phyloP scores from a whole-genome alignment of 2,797 vertebrate species.

The Cottoperca gobio region DNA sequence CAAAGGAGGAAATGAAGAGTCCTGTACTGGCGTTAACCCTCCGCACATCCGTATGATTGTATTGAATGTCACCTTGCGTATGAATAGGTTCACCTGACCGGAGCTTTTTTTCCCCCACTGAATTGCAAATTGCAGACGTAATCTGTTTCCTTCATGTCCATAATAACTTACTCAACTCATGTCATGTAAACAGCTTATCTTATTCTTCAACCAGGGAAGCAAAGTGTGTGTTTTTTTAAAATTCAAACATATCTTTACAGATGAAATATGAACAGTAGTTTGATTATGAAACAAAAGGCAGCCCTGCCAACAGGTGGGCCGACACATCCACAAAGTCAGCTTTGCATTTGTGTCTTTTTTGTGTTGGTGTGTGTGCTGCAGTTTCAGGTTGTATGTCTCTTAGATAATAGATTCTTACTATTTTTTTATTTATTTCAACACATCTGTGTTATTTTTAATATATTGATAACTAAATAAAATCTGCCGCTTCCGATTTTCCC shows the following conservation, averaged over 20 bases:
- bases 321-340: no score
- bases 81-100: background rate
- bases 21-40: background rate
- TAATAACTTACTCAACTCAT: background rate
- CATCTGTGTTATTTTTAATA: background rate
- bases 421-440: background rate
- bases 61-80: conserved; percentile 1
- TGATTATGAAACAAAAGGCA: background rate
- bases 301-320: background rate
- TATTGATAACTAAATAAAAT: no score
- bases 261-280: background rate
- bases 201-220: background rate
- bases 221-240: background rate
- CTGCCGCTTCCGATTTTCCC: background rate
- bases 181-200: conserved; percentile 13
- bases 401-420: background rate
- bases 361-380: background rate
- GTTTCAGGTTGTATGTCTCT: background rate
- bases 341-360: background rate
- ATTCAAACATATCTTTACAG: no score
- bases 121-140: conserved; percentile 4
- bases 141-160: conserved; percentile 10
- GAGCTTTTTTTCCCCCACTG: conserved; percentile 11
- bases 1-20: conserved; percentile 21
- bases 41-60: conserved; percentile 9